phyloP scores from a whole-genome alignment of 2,888 invertebrate genomes.

The Dolomedes plantarius region DNA sequence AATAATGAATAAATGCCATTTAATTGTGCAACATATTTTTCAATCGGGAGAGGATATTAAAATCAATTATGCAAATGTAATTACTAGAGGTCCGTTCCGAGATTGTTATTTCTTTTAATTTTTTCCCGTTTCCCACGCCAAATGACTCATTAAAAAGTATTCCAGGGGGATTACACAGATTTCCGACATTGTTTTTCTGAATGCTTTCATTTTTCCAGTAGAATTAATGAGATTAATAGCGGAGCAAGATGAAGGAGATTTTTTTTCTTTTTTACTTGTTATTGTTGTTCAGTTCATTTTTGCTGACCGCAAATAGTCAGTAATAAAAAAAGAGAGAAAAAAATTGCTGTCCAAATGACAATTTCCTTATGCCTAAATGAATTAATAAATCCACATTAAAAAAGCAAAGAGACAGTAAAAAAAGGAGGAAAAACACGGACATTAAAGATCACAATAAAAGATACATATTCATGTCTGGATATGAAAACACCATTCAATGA shows the following conservation, averaged over 20 bases:
- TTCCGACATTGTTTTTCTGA: conserved; percentile 50
- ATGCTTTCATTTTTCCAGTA: conserved; percentile 56
- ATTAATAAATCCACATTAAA: conserved; percentile 55
- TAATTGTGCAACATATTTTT: conserved; percentile 71
- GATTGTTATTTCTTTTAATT: conserved; percentile 26
- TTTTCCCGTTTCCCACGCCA: conserved; percentile 24
- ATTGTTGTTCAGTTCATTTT: neutral
- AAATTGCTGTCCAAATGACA: conserved; percentile 54
- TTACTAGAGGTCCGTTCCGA: conserved; percentile 31
- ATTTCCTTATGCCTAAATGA: conserved; percentile 48
- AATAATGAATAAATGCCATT: conserved; percentile 70
- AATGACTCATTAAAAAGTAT: conserved; percentile 69
- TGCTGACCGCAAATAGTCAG: conserved; percentile 43
- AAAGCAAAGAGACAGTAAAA: neutral
- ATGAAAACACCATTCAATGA: neutral
- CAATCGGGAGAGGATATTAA: conserved; percentile 66
- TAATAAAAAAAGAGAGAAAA: conserved; percentile 20
- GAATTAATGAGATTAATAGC: conserved; percentile 68
- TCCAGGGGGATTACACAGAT: conserved; percentile 45
- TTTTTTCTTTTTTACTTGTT: conserved; percentile 7
- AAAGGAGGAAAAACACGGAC: too few species aligned
- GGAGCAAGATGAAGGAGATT: conserved; percentile 14
- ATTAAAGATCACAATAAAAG: neutral
- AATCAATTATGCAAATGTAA: conserved; percentile 71
- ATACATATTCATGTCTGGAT: neutral